These are phyloP conservation scores for Calypte anna DNA, from an alignment of 2,113 vertebrate genomes.

Conservation along the genomic window DNA sequence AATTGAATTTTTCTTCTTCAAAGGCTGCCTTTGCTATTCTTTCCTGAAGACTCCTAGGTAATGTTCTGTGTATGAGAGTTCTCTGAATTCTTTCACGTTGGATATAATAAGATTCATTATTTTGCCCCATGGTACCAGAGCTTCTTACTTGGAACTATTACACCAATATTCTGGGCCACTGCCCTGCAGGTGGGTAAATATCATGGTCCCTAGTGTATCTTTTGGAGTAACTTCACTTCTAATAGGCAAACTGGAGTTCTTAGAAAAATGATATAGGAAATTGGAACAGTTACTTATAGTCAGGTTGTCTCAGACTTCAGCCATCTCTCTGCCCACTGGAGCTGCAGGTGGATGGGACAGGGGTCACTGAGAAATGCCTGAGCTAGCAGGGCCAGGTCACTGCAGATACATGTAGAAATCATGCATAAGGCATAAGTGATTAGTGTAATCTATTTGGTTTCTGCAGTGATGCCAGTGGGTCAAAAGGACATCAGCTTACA, in stretches of 20 bases:
- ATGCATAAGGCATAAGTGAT: background rate
- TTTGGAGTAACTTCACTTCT: background rate
- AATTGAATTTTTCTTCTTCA: background rate
- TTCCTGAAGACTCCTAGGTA: background rate
- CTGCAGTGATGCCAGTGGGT: background rate
- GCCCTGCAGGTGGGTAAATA: background rate
- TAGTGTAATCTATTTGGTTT: background rate
- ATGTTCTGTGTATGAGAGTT: background rate
- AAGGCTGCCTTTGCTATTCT: background rate
- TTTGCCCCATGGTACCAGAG: background rate
- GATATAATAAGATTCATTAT: background rate
- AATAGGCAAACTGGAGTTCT: background rate
- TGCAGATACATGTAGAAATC: background rate
- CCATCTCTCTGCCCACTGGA: background rate
- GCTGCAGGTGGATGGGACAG: background rate
- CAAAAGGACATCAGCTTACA: background rate
- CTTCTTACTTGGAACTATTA: background rate
- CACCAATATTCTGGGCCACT: background rate
- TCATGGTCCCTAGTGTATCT: background rate
- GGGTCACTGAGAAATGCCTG: background rate
- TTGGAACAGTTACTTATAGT: background rate
- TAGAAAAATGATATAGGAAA: background rate
- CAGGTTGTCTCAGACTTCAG: background rate
- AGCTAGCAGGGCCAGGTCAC: background rate
- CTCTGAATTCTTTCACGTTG: background rate